Evolutionary conservation across 1,140 invertebrate species (phyloP).

Genomic region (Grapholita molesta): DNA sequence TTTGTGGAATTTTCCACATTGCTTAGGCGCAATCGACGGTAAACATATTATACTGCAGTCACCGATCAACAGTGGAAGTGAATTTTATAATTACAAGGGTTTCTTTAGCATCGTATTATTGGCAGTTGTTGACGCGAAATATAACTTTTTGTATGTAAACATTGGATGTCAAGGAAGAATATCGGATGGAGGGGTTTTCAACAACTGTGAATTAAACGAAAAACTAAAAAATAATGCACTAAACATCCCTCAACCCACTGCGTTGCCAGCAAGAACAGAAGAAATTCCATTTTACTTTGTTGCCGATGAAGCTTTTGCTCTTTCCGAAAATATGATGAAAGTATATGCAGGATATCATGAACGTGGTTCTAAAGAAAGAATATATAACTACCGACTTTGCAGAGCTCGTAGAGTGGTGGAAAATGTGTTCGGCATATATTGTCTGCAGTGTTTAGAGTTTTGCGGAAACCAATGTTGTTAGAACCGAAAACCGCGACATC

Average conservation of each 20-base stretch:
- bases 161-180: slow-evolving; percentile 1
- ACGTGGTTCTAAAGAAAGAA: slow-evolving; percentile 17
- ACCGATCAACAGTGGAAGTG: background rate
- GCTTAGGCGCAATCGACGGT: background rate
- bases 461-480: slow-evolving; percentile 26
- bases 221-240: slow-evolving; percentile 7
- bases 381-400: slow-evolving; percentile 12
- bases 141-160: background rate
- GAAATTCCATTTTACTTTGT: slow-evolving; percentile 20
- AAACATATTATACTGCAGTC: background rate
- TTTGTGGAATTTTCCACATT: background rate
- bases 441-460: slow-evolving; percentile 17
- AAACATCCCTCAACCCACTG: slow-evolving; percentile 15
- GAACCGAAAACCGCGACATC: slow-evolving; percentile 25
- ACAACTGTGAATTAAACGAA: background rate
- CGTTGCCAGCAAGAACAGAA: slow-evolving; percentile 15
- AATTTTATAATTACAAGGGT: background rate
- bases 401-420: slow-evolving; percentile 20
- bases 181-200: background rate
- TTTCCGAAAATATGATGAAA: slow-evolving; percentile 21
- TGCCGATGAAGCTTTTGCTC: slow-evolving; percentile 20
- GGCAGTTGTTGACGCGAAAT: background rate
- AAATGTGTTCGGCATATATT: slow-evolving; percentile 21
- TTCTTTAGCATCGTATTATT: slow-evolving; percentile 3
- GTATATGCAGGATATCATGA: slow-evolving; percentile 3